phyloP scores from a whole-genome alignment of 1,140 invertebrate genomes.

The Drosophila aff. region DNA sequence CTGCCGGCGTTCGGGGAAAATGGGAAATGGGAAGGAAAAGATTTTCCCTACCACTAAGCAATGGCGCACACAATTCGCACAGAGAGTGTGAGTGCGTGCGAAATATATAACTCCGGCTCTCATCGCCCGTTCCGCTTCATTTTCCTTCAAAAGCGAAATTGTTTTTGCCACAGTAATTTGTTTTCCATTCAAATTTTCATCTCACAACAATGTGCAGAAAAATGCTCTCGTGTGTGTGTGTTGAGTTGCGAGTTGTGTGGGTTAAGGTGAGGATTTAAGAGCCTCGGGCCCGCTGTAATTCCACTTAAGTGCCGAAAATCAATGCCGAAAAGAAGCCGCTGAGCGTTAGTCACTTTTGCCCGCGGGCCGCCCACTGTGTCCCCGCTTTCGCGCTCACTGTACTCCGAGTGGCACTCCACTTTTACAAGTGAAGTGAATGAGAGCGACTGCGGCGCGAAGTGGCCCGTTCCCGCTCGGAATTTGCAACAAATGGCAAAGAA shows the following conservation, averaged over 20 bases:
- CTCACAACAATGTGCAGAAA: constrained; percentile 17
- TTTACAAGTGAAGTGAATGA: constrained; percentile 41
- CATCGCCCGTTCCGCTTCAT: constrained; percentile 45
- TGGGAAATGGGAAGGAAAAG: constrained; percentile 68
- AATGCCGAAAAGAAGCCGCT: constrained; percentile 36
- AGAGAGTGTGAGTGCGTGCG: constrained; percentile 21
- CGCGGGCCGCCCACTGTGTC: constrained; percentile 4
- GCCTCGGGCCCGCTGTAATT: constrained; percentile 34
- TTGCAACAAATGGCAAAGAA: constrained; percentile 71
- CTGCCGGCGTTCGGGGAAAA: constrained; percentile 49
- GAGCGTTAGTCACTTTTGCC: constrained; percentile 54
- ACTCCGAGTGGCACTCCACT: constrained; percentile 53
- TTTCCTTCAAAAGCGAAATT: constrained; percentile 73
- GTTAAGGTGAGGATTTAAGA: constrained; percentile 22
- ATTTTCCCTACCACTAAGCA: constrained; percentile 54
- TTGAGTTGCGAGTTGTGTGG: not conserved
- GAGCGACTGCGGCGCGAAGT: constrained; percentile 40
- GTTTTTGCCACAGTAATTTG: constrained; percentile 76
- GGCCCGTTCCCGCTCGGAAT: constrained; percentile 28
- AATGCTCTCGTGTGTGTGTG: not conserved
- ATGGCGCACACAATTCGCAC: constrained; percentile 23
- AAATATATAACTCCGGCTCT: constrained; percentile 32
- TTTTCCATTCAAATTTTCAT: constrained; percentile 70
- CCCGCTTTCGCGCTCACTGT: not conserved
- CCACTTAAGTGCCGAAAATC: constrained; percentile 48